These are phyloP conservation scores for Bilobella aurantiaca DNA, from an alignment of 1,140 invertebrate genomes.

Conservation along the genomic window DNA sequence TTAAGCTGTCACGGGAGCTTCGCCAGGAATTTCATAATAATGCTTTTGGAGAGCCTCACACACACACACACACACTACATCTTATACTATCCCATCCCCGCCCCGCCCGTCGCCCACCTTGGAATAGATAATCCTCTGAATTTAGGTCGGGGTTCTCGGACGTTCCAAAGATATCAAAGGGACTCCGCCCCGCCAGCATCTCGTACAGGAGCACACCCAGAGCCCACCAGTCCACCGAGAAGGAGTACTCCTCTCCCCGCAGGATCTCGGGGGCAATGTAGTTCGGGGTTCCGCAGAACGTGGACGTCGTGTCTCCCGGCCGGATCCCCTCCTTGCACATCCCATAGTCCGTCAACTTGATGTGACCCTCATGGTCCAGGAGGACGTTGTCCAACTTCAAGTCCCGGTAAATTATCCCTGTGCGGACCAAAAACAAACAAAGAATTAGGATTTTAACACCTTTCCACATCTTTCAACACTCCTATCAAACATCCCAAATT, in stretches of 20 bases:
- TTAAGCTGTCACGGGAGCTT: no score
- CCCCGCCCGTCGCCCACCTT: no score
- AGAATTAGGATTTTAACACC: no score
- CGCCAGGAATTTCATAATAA: no score
- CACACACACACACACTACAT: no score
- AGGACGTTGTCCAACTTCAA: constrained; percentile 97
- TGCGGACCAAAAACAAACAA: neutral
- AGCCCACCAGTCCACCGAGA: constrained; percentile 85
- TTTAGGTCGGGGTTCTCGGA: constrained; percentile 97
- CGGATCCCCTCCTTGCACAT: constrained; percentile 97
- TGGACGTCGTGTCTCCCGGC: constrained; percentile 56
- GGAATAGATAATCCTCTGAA: constrained; percentile 97
- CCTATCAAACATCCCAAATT: no score
- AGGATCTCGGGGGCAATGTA: constrained; percentile 99
- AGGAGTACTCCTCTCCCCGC: constrained; percentile 77
- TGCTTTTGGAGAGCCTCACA: no score
- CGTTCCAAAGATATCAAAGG: constrained; percentile 93
- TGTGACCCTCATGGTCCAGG: constrained; percentile 95
- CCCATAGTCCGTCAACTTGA: constrained; percentile 96
- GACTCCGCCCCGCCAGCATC: constrained; percentile 95
- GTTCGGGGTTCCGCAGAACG: constrained; percentile 83
- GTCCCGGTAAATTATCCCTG: constrained; percentile 93
- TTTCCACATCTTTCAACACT: no score
- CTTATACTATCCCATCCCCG: no score
- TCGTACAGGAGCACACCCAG: constrained; percentile 93